Percentiles rank a stretch among this genome's conserved stretches.
These are phyloP conservation scores for Limnephilus marmoratus DNA, from an alignment of 2,888 invertebrate species.

Conservation along the genomic window DNA sequence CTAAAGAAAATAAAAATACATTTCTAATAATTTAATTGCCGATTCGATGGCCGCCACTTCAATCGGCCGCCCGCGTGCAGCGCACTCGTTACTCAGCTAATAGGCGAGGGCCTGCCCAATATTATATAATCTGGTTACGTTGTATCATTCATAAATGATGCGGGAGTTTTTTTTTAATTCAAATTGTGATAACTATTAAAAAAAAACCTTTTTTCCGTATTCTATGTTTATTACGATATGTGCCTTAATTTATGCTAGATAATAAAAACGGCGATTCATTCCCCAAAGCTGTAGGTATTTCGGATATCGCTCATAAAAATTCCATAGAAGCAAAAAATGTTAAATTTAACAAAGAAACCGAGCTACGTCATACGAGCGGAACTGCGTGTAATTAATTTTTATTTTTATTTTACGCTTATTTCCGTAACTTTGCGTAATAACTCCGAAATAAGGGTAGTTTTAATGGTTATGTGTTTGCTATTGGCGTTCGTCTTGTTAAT, in stretches of 20 bases:
- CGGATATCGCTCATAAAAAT: neutral
- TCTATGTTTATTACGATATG: neutral
- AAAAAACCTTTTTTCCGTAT: neutral
- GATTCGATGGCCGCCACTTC: neutral
- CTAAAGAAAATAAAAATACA: no score
- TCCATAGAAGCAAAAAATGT: neutral
- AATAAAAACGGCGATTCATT: neutral
- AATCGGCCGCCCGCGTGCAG: neutral
- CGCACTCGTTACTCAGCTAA: neutral
- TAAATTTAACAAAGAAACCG: conserved; percentile 34
- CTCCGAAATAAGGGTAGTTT: neutral
- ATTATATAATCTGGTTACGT: neutral
- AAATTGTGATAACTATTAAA: neutral
- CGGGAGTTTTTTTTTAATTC: neutral
- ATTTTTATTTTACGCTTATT: conserved; percentile 46
- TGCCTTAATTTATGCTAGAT: neutral
- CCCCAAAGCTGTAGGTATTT: neutral
- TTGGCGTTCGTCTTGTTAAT: neutral
- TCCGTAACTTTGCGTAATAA: conserved; percentile 4
- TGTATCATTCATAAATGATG: neutral
- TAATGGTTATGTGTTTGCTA: neutral
- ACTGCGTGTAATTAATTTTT: conserved; percentile 59
- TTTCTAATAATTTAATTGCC: neutral
- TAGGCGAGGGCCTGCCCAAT: neutral
- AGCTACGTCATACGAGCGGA: conserved; percentile 52